Evolutionary conservation across 2,797 vertebrate genomes (phyloP).

Genomic region (Thripadectes ignobilis): DNA sequence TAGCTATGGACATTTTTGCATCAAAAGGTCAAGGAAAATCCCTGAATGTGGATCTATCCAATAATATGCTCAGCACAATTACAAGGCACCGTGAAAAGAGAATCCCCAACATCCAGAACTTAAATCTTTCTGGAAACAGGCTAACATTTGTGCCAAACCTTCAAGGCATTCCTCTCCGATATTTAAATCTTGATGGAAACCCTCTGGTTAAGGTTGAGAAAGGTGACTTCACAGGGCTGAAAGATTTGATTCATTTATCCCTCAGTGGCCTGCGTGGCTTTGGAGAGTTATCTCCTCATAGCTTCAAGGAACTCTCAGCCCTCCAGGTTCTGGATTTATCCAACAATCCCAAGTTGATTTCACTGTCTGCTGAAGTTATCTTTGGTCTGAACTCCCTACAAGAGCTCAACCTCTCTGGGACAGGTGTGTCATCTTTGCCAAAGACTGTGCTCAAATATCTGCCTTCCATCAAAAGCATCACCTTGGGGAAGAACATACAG

Average conservation of each 20-base stretch:
- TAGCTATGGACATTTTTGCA: constrained; percentile 82
- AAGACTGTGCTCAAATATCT: constrained; percentile 83
- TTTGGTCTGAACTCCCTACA: constrained; percentile 86
- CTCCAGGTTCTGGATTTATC: constrained; percentile 93
- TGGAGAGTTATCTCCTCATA: constrained; percentile 74
- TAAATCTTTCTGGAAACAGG: constrained; percentile 88
- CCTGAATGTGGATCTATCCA: constrained; percentile 88
- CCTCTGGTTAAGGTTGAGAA: constrained; percentile 79
- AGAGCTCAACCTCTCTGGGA: constrained; percentile 90
- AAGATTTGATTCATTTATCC: constrained; percentile 87
- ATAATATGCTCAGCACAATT: constrained; percentile 83
- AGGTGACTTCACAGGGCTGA: constrained; percentile 81
- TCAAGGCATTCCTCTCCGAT: constrained; percentile 83
- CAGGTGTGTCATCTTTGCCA: constrained; percentile 80
- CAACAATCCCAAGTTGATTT: constrained; percentile 81
- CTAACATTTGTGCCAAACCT: constrained; percentile 81
- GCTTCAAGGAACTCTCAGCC: constrained; percentile 83
- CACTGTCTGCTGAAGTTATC: constrained; percentile 80
- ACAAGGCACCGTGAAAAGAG: constrained; percentile 47
- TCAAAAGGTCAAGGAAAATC: constrained; percentile 84
- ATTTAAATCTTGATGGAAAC: constrained; percentile 90
- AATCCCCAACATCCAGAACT: constrained; percentile 83
- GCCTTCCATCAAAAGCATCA: constrained; percentile 88
- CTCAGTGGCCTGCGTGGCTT: constrained; percentile 82
- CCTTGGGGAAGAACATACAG: constrained; percentile 77